Conservation (phyloP, 2,888 invertebrate species). For the Chaetogeoica ovagalla region DNA sequence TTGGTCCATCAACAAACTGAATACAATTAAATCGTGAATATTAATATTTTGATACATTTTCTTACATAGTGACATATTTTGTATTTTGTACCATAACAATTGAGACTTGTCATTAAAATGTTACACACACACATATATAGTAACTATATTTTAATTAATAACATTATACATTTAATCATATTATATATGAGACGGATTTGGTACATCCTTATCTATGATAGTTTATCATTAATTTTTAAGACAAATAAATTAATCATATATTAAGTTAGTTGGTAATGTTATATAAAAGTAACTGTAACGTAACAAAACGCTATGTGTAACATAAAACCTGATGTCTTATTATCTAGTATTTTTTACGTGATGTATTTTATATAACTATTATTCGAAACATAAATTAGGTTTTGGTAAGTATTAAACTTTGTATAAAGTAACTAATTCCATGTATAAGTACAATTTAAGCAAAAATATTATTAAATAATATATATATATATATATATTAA, state of each 20-base stretch:
- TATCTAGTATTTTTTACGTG: slow-evolving; percentile 17
- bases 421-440: slow-evolving; percentile 16
- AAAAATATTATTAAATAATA: slow-evolving; percentile 17
- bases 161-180: no score
- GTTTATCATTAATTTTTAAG: slow-evolving; percentile 16
- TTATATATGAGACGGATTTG: slow-evolving; percentile 20
- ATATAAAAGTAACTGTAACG: slow-evolving; percentile 27
- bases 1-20: slow-evolving; percentile 48
- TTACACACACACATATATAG: slow-evolving; percentile 18
- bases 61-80: slow-evolving; percentile 15
- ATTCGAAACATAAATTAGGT: slow-evolving; percentile 2
- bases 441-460: slow-evolving; percentile 20
- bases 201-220: slow-evolving; percentile 15
- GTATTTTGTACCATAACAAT: slow-evolving; percentile 31
- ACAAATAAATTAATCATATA: slow-evolving; percentile 25
- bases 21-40: slow-evolving; percentile 28
- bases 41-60: slow-evolving; percentile 21
- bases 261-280: slow-evolving; percentile 38
- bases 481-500: slow-evolving; percentile 3
- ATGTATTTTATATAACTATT: background rate
- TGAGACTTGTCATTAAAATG: slow-evolving; percentile 14
- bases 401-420: background rate
- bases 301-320: slow-evolving; percentile 10
- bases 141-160: slow-evolving; percentile 12
- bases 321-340: slow-evolving; percentile 14